Percentiles rank a stretch among this genome's conserved stretches.
Evolutionary conservation across 2,113 vertebrate genomes (phyloP).

Genomic region (Phaethornis superciliosus): DNA sequence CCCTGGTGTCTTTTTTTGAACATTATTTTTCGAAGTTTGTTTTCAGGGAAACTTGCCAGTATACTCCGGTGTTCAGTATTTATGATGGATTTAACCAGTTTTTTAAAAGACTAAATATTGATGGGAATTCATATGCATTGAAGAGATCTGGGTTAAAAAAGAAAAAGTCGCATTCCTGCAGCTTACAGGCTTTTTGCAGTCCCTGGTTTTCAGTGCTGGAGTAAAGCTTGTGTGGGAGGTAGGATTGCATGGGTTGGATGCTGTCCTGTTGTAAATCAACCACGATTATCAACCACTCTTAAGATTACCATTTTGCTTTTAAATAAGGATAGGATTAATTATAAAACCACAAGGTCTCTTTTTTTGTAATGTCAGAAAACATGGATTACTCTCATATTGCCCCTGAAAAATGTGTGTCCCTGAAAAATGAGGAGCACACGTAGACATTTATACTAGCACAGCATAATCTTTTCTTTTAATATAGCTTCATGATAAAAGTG

Average conservation of each 20-base stretch:
- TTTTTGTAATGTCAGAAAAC: background rate
- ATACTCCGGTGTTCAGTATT: slow-evolving; percentile 22
- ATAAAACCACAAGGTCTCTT: background rate
- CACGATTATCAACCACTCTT: background rate
- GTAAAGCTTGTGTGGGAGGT: background rate
- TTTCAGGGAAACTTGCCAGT: slow-evolving; percentile 53
- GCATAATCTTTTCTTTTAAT: background rate
- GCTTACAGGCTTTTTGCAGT: background rate
- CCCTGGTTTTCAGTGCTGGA: background rate
- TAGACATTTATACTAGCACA: background rate
- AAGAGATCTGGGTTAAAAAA: background rate
- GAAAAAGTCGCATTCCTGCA: background rate
- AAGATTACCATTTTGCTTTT: background rate
- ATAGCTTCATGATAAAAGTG: background rate
- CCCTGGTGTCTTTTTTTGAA: slow-evolving; percentile 16
- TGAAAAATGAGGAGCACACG: background rate
- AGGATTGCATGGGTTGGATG: background rate
- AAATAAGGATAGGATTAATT: background rate
- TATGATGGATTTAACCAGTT: slow-evolving; percentile 13
- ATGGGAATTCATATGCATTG: background rate
- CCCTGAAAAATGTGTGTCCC: background rate
- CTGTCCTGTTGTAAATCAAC: background rate
- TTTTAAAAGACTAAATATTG: background rate
- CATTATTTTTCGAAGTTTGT: slow-evolving; percentile 45
- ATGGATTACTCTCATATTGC: background rate